Base-by-base conservation (phyloP, 2,113 vertebrate species). In the Thermophis baileyi region DNA sequence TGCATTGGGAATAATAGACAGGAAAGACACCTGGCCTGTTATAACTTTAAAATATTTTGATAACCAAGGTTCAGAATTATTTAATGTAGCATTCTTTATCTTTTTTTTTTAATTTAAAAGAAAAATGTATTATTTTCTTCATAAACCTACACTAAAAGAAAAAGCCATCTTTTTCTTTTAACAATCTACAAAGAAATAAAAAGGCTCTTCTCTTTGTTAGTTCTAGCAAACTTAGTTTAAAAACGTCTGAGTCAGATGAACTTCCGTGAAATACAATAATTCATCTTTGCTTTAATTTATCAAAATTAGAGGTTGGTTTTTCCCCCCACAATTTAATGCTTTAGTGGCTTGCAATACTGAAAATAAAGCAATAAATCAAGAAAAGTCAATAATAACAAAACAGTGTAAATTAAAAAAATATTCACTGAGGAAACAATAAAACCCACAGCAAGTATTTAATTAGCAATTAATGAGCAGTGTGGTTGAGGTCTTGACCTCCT, bases 51-150 rank as follows among this genome's bases (percentile, higher is more conserved):
- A 96, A 92, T 96, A 94, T 92, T 63, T 97, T 93, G 47, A 95
- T 96, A 95, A 94, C 91, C 50, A 93, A 27, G n/a, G 63, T 89
- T 91, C 93, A 92, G 96, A 51, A 95, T 97, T 97, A 96, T 93
- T 96, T 96, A 96, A 95, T 9, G 0, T 90, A 95, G 94, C 92
- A 96, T 93, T 94, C 87, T 96, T 90, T 93, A 88, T 1, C 47
- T 90, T 95, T 95, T 97, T 96, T 93, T 95, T 95, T 87, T 96
- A 96, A 95, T 94, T 94, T 94, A 95, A 96, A 40, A 96, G 95
- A 94, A 94, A 14, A 81, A 81, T 74, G 16, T 35, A 18, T 92
- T 93, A 92, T 87, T 96, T 96, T 95, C 94, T 96, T 95, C 96
- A 88, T 51, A 95, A 95, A 87, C 47, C 69, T 74, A 85, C 0